Evolutionary conservation across 2,113 vertebrate genomes (phyloP), one percentile per base, ranked within the genome.

Genomic region (Nannospalax galili): DNA sequence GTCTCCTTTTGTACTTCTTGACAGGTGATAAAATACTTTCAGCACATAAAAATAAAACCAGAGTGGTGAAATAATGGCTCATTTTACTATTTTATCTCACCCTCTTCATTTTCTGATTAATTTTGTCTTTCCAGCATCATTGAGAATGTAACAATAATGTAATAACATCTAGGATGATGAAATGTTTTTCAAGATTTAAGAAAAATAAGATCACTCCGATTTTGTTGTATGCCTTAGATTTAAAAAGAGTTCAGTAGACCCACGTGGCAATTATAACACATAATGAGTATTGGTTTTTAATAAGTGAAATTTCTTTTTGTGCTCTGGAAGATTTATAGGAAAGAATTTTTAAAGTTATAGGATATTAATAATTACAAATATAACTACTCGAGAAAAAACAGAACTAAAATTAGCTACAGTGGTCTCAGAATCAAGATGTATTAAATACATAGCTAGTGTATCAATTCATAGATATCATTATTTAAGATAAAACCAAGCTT

Each of bases 401-500:
- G 1, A 84, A 81, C 67, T 56, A 88, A 96, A 92, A 81, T 77
- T 85, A 77, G 56, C 45, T 77, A 48, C 74, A 32, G 40, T 84
- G 40, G 26, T 32, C 48, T 19, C 37, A 81, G 9, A 5, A 3
- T 80, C 82, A 90, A 92, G 15, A 52, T 42, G 15, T 64, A 79
- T 65, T 92, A 87, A 96, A 84, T 82, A 84, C 65, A 56, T 48
- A 94, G 3, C 28, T 91, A 62, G 32, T 16, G 42, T 45, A 92
- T 84, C 26, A 84, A 92, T 72, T 40, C 30, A 62, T 88, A 84
- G 67, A 84, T 87, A 84, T 30, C 84, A 48, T 45, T 79, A 48
- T 5, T 93, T 85, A 85, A 77, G 40, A 95, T 84, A 93, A 85
- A 80, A 67, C 48, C 82, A 87, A 84, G 37, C 42, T 81, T 92